phyloP scores from a whole-genome alignment of 2,888 invertebrate species.

The Chrysolina americana region DNA sequence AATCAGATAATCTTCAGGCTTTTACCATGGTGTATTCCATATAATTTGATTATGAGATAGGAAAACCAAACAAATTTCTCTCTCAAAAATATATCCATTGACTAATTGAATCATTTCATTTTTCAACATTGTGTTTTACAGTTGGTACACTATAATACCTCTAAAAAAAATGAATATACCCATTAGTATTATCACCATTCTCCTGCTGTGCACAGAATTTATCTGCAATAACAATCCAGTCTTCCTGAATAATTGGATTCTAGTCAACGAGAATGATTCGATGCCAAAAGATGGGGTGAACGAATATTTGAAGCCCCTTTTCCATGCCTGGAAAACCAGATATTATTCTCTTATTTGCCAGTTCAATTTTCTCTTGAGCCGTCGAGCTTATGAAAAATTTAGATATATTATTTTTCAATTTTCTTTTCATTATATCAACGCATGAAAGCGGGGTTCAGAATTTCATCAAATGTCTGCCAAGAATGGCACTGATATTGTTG shows the following conservation, averaged over 20 bases:
- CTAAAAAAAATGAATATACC: too few species aligned
- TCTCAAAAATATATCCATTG: too few species aligned
- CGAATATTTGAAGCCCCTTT: neutral
- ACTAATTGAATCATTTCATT: too few species aligned
- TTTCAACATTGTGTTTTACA: too few species aligned
- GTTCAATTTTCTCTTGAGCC: slow-evolving; percentile 13
- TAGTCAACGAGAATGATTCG: neutral
- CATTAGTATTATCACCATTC: too few species aligned
- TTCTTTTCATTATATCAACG: neutral
- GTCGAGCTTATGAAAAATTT: neutral
- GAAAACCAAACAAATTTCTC: too few species aligned
- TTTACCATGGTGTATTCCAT: too few species aligned
- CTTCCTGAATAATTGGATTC: neutral
- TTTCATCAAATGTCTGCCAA: neutral
- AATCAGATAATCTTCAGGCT: too few species aligned
- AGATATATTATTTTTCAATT: slow-evolving; percentile 10
- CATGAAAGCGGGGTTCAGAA: neutral
- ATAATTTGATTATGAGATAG: too few species aligned
- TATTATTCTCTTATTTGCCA: neutral
- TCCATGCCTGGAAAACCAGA: neutral
- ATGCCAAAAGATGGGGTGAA: neutral
- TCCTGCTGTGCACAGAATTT: too few species aligned
- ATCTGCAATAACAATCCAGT: neutral
- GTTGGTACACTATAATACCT: too few species aligned
- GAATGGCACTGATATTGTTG: too few species aligned